Evolutionary conservation across 2,113 vertebrate species (phyloP).

Genomic region (Eulacestoma nigropectus): DNA sequence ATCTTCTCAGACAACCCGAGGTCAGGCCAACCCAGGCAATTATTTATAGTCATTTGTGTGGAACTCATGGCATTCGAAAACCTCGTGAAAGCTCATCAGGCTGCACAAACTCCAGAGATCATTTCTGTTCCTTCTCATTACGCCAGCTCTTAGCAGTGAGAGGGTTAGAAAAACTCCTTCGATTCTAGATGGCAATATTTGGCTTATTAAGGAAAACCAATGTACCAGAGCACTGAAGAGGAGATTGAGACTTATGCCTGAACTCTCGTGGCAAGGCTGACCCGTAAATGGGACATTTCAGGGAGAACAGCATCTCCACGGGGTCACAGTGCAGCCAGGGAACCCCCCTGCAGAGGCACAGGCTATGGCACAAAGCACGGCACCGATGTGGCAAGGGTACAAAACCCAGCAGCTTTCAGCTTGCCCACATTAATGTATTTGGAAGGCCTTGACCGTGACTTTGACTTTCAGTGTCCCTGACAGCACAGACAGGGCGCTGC

Average conservation of each 20-base stretch:
- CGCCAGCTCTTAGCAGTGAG: background rate
- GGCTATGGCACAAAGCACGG: background rate
- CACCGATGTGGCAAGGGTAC: background rate
- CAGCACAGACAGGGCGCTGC: background rate
- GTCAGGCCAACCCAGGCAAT: slow-evolving; percentile 65
- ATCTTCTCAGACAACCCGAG: slow-evolving; percentile 50
- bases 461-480: background rate
- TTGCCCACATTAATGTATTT: background rate
- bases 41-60: slow-evolving; percentile 57
- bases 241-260: background rate
- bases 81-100: background rate
- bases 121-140: slow-evolving; percentile 14
- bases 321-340: background rate
- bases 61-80: slow-evolving; percentile 39
- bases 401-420: background rate
- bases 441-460: background rate
- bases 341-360: background rate
- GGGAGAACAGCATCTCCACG: background rate
- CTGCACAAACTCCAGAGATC: slow-evolving; percentile 24
- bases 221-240: background rate
- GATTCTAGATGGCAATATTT: background rate
- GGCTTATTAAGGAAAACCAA: background rate
- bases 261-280: background rate
- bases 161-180: background rate
- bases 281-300: rapidly evolving